Base-by-base conservation (phyloP, 2,888 invertebrate genomes). In the Cheilosia soror region DNA sequence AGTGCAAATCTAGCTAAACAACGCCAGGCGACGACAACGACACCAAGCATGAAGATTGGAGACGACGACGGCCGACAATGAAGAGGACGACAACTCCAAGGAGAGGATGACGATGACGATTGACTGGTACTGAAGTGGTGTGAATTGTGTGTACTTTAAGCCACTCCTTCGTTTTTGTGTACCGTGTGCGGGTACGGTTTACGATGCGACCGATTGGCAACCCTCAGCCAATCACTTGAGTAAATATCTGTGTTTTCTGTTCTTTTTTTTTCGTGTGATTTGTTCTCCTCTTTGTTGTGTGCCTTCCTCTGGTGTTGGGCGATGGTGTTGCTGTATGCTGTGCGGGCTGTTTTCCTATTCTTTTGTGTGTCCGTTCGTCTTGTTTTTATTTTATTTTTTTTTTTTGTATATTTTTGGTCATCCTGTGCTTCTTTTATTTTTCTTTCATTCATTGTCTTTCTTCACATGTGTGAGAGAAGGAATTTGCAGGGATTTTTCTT, bases 81-180 rank as follows among this genome's bases (percentile, higher is more conserved):
- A 71, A 58, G 65, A 76, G 69, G 77, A 69, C 51, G 76, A 76
- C 65, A 65, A 66, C 33, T 78, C 55, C 55, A 57, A 66, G 80
- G 40, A 75, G 65, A 71, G 40, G 65, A 57, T 31, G 71, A 78
- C 47, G 65, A 79, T 81, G 81, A 85, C 85, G 80, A 85, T 81
- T 85, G 85, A 85, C 85, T 81, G 85, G 62, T 68, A 58, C 81
- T 79, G 83, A 88, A 88, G 88, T 90, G 89, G 91, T 91, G 91
- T 91, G 91, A 91, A 90, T 90, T 91, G 90, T 91, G 91, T 91
- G 90, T 91, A 91, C 91, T 90, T 89, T 91, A 91, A 90, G 91
- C 91, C 91, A 91, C 91, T 91, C 91, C 91, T 91, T 90, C 87
- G 81, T 81, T 85, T 87, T 80, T 87, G 85, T 87, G 80, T 80